phyloP scores from a whole-genome alignment of 2,797 vertebrate genomes.

The Hippocampus kuda region DNA sequence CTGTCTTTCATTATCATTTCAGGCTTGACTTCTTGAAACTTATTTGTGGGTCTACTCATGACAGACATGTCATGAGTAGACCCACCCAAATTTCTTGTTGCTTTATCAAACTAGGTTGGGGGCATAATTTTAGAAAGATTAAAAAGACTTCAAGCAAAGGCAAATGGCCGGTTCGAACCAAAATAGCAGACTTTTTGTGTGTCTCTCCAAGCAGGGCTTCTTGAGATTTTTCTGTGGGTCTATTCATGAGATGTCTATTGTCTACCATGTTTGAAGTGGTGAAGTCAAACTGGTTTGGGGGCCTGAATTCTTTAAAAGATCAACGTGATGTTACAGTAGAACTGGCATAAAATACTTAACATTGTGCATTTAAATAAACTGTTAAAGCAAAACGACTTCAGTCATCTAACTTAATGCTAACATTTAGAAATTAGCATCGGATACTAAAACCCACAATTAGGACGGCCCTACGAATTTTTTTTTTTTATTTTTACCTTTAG shows the following conservation, averaged over 20 bases:
- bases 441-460: no score
- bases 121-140: neutral
- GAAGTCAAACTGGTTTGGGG: neutral
- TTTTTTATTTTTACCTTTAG: neutral
- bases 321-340: no score
- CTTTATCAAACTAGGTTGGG: neutral
- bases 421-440: no score
- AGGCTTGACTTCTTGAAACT: neutral
- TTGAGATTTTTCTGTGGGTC: neutral
- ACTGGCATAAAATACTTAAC: no score
- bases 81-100: neutral
- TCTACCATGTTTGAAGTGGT: neutral
- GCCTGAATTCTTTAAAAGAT: no score
- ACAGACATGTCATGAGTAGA: neutral
- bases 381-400: no score
- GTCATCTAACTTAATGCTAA: no score
- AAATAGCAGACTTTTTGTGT: neutral
- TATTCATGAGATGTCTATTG: neutral
- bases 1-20: neutral
- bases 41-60: neutral
- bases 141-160: neutral
- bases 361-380: no score
- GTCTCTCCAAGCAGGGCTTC: no score
- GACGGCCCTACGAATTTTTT: no score
- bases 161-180: neutral